Base-by-base conservation (phyloP, 2,888 invertebrate species). In the Dicyrtomina minuta region DNA sequence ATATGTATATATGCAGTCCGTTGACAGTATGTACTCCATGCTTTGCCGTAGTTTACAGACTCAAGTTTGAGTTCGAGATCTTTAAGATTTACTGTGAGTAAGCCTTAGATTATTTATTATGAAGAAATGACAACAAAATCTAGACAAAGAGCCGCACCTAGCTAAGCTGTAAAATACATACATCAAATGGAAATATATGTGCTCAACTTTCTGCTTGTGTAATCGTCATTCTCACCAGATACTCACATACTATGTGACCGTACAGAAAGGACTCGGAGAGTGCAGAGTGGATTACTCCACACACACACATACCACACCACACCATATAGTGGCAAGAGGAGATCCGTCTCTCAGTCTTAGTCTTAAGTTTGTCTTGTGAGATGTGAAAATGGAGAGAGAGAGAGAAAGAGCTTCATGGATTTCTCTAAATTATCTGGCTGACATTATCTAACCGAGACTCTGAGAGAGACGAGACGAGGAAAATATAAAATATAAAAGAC, bases 111-210 rank as follows among this genome's bases (percentile, higher is more conserved):
- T 60, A 60, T 60, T 60, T 60, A 60, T 60, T 39, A 20, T 41
- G 43, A 22, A 43, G 51, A 60, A 60, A 60, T 43, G 59, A 60
- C 59, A 60, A 43, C 17, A 22, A 60, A 43, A 60, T 60, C 59
- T 41, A 60, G 59, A 60, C 59, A 60, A 43, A 60, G 59, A 39
- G 24, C 59, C 59, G 59, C 43, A 15, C 20, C n/a, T 43, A 41
- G 41, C 22, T 51, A 51, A 51, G 51, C 51, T 51, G 3, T 20
- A 51, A 17, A 51, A 51, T 51, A 51, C 20, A 51, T 51, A 17
- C 15, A 46, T 46, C 46, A 46, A 4, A 4, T 6, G 46, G 43
- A 41, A 13, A 41, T 41, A 10, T 41, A 10, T 46, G 13, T 46
- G 46, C 12, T 46, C 33, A 8, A 33, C 4, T 33, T 33, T 33